Base-by-base conservation (phyloP, 2,113 vertebrate genomes). In the Xenopus laevis region DNA sequence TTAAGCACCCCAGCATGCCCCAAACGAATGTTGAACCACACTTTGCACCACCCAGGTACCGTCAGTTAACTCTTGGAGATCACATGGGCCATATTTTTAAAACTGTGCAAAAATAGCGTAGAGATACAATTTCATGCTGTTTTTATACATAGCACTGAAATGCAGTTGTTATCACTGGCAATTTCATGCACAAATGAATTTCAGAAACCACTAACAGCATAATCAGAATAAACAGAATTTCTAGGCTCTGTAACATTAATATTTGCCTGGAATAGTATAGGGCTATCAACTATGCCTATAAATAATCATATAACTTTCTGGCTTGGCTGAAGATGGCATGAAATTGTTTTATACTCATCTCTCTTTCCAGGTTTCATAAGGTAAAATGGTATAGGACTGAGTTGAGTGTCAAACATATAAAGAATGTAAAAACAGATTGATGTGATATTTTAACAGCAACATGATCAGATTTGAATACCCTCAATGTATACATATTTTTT, bases 111-210 rank as follows among this genome's bases (percentile, higher is more conserved):
- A 40, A 40, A 40, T 27, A 27, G 23, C 4, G 23, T 27, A 40
- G 33, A 1, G 1, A 40, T 40, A 40, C 33, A 40, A 1, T 40
- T 40, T 40, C 33, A 33, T 33, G 30, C 33, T 40, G 2, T 9
- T 40, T 6, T 4, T 40, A 27, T 40, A 9, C 33, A 40, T 40
- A 40, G 33, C 33, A 45, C 13, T 52, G 12, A 47, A 62, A 46
- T 17, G 10, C 18, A 44, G 60, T 52, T 20, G 46, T 27, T 46
- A 63, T 61, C 50, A 71, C 23, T 17, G 12, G 44, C 20, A 27
- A 71, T 27, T 50, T 71, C 58, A 47, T 11, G 17, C 21, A 21
- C 21, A 60, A 60, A 60, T 60, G 21, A 21, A 23, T 60, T 58
- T 60, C 58, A 60, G 21, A 7, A 60, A 23, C 21, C 18, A 60